Evolutionary conservation across 2,888 invertebrate genomes (phyloP), one percentile per base, ranked within the genome.

Genomic region (Zonitis immaculata): DNA sequence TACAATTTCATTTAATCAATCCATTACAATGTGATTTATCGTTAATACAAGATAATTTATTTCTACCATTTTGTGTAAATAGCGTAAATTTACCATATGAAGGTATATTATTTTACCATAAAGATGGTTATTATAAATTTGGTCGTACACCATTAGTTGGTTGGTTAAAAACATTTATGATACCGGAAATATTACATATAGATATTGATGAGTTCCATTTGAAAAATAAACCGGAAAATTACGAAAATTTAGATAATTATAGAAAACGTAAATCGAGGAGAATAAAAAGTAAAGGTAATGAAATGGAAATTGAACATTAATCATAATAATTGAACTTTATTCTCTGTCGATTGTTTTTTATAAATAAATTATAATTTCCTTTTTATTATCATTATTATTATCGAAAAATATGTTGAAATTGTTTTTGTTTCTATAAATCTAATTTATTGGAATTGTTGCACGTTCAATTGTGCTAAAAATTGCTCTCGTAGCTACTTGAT

Each of bases 61-160:
- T 77, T 46, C 69, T 68, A 54, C 54, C 62, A 2, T 70, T 77
- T 62, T 62, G 49, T 66, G 73, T 65, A 63, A 47, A 77, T 68
- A 69, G 77, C 1, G 69, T 77, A 53, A 55, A 55, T 7, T 78
- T 85, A 0, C 61, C 73, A 45, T 72, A 95, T 48, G 97, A 97
- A 74, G 98, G 98, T 0, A 72, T 95, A 30, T 77, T 97, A 49
- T 97, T 98, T 76, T 98, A 90, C 75, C 95, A 97, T 75, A 88
- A 87, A 65, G 79, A 84, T 56, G 84, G 87, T 0, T 85, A 86
- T 63, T 98, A 98, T 59, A 59, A 57, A n/a, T 59, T 60, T 45
- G 93, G 92, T 2, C 76, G 81, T 45, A 92, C 94, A 0, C 95
- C 97, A 0, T 76, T 98, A 7, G 93, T 96, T 1, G 88, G 89